phyloP scores from a whole-genome alignment of 2,113 vertebrate genomes.

The Rhabdomys dilectus region DNA sequence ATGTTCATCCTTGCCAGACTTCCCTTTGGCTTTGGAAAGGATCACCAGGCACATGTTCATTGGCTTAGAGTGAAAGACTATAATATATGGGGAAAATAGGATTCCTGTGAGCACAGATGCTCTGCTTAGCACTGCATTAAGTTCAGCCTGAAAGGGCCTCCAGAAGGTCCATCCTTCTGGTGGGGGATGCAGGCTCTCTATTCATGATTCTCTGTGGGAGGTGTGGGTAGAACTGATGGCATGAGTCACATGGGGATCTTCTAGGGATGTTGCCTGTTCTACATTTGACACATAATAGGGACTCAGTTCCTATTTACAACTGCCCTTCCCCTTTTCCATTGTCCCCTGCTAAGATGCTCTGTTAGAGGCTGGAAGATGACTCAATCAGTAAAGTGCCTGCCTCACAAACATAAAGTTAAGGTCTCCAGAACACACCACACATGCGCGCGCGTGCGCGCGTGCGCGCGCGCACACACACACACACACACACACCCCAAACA shows the following conservation, averaged over 20 bases:
- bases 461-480: no score
- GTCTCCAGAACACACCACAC: neutral
- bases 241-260: neutral
- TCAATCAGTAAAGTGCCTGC: neutral
- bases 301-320: neutral
- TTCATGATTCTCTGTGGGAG: neutral
- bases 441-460: no score
- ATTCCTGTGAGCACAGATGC: neutral
- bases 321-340: neutral
- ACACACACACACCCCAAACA: no score
- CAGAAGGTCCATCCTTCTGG: neutral
- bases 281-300: neutral
- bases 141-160: neutral
- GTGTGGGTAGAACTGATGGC: fast-evolving
- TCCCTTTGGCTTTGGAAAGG: neutral
- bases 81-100: neutral
- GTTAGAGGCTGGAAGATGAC: neutral
- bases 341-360: neutral
- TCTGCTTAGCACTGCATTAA: neutral
- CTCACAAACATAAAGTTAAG: neutral
- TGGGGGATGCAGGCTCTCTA: neutral
- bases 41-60: neutral
- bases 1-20: neutral
- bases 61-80: neutral
- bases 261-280: neutral